Evolutionary conservation across 2,888 invertebrate genomes (phyloP).

Genomic region (Hypomecis punctinalis): DNA sequence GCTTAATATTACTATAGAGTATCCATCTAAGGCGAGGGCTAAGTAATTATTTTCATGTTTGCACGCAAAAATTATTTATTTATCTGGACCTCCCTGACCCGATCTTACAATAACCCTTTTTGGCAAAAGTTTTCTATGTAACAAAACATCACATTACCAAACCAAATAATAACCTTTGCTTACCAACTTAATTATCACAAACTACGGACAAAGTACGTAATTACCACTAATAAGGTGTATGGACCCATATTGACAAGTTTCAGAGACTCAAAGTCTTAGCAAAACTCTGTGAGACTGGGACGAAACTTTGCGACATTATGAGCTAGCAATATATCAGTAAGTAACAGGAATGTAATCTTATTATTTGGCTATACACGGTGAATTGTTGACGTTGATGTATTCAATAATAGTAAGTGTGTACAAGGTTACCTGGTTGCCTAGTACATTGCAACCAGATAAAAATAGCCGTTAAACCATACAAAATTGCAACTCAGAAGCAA

Average conservation of each 20-base stretch:
- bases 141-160: not conserved
- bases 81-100: no score
- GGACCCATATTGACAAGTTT: constrained; percentile 3
- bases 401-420: no score
- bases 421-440: no score
- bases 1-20: no score
- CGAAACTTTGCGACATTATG: not conserved
- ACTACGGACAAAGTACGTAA: not conserved
- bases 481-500: no score
- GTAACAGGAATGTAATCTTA: not conserved
- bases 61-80: no score
- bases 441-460: no score
- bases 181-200: not conserved
- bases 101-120: not conserved
- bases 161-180: not conserved
- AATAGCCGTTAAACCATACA: no score
- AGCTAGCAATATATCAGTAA: not conserved
- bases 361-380: no score
- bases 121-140: not conserved
- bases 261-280: constrained; percentile 1
- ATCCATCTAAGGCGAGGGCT: no score
- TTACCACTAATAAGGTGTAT: not conserved
- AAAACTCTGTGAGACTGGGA: not conserved
- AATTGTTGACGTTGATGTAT: no score
- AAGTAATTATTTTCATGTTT: no score